Conservation (phyloP, 2,797 vertebrate species). For the Decapterus maruadsi region DNA sequence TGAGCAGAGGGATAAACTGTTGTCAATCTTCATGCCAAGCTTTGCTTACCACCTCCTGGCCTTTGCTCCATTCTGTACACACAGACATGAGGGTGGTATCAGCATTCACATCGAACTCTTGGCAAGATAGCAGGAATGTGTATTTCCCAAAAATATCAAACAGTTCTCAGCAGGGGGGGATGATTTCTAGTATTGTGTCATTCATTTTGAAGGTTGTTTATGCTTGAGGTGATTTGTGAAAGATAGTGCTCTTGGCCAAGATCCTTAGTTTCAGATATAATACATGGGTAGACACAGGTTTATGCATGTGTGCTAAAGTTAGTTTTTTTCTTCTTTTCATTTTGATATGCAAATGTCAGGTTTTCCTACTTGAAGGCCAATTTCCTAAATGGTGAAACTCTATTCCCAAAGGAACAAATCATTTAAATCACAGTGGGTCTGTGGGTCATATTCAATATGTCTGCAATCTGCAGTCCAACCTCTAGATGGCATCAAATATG, state of each 20-base stretch:
- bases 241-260: too few relatives aligned
- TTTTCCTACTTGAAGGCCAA: neutral
- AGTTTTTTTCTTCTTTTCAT: neutral
- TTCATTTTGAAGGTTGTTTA: neutral
- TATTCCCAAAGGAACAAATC: neutral
- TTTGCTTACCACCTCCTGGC: neutral
- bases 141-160: neutral
- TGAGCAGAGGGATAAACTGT: too few relatives aligned
- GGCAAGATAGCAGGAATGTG: neutral
- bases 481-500: constrained; percentile 66
- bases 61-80: neutral
- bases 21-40: neutral
- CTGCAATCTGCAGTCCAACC: constrained; percentile 25
- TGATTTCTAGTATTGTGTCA: neutral
- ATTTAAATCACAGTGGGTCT: neutral
- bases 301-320: neutral
- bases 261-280: neutral
- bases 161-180: neutral
- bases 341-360: neutral
- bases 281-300: neutral
- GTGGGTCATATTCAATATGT: neutral
- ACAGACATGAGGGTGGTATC: neutral
- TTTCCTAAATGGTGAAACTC: neutral
- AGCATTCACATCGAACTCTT: neutral
- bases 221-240: neutral